phyloP scores from a whole-genome alignment of 2,888 invertebrate species.

The Eulithis testata region DNA sequence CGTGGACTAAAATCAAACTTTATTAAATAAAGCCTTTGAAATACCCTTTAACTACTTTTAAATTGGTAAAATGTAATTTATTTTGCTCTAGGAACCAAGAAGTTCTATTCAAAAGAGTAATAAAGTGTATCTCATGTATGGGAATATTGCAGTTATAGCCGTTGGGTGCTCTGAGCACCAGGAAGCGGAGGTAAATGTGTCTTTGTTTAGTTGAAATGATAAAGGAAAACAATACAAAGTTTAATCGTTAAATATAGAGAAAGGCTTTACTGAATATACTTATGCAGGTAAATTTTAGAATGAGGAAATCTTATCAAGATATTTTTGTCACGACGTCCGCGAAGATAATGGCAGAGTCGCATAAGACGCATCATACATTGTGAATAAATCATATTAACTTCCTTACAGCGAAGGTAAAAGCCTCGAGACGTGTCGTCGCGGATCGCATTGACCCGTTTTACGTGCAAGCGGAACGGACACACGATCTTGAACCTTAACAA shows the following conservation, averaged over 20 bases:
- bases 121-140: not conserved
- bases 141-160: not conserved
- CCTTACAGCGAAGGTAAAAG: conserved; percentile 63
- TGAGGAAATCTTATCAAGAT: conserved; percentile 25
- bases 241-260: not conserved
- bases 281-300: too few species aligned
- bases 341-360: conserved; percentile 34
- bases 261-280: not conserved
- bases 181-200: not conserved
- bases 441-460: conserved; percentile 70
- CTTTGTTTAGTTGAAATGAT: not conserved
- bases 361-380: conserved; percentile 42
- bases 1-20: conserved; percentile 9
- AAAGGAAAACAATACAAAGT: conserved; percentile 1
- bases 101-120: conserved; percentile 2
- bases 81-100: not conserved
- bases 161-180: not conserved
- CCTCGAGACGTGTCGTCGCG: conserved; percentile 61
- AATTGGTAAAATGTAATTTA: conserved; percentile 9
- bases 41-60: conserved; percentile 6
- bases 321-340: conserved; percentile 26
- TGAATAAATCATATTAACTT: conserved; percentile 58
- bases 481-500: conserved; percentile 34
- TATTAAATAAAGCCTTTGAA: conserved; percentile 6
- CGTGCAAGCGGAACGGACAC: conserved; percentile 36